These are phyloP conservation scores for Cyrtonyx montezumae DNA, from an alignment of 2,113 vertebrate genomes.

Conservation along the genomic window DNA sequence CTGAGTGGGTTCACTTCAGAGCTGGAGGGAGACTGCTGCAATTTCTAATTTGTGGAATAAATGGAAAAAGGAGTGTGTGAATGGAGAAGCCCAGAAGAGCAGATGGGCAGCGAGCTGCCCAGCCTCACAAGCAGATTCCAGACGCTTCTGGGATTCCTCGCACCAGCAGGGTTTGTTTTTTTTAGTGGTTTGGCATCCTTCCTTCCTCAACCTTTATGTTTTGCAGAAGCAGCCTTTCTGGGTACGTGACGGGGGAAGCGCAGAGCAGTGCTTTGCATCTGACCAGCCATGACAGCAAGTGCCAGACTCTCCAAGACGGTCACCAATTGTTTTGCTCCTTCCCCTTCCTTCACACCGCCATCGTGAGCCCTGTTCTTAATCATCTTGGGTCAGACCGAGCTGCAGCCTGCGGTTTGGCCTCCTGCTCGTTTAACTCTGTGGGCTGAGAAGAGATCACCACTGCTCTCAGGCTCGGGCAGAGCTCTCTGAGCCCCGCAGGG, in stretches of 20 bases:
- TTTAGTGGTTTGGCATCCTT: slow-evolving; percentile 43
- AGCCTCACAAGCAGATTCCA: slow-evolving; percentile 40
- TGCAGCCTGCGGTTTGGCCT: background rate
- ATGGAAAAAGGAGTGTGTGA: background rate
- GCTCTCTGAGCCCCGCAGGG: too few species aligned
- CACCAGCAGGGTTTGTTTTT: slow-evolving; percentile 49
- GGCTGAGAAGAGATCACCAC: background rate
- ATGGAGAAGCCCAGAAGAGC: background rate
- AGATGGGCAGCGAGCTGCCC: slow-evolving; percentile 44
- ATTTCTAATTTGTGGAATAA: background rate
- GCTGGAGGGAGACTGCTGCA: background rate
- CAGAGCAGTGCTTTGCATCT: background rate
- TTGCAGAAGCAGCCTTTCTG: background rate
- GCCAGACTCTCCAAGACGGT: background rate
- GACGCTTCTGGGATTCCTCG: slow-evolving; percentile 50
- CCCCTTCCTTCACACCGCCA: background rate
- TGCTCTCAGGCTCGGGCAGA: background rate
- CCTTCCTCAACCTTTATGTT: background rate
- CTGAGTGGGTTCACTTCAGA: accelerated
- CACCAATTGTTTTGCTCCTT: background rate
- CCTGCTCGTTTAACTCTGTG: background rate
- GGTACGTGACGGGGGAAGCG: background rate
- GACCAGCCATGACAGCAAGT: background rate
- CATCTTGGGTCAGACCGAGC: background rate
- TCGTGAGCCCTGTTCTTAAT: background rate